Conservation (phyloP, 53 echinoderm and acorn worm species). For the Pentamera pediparva region DNA sequence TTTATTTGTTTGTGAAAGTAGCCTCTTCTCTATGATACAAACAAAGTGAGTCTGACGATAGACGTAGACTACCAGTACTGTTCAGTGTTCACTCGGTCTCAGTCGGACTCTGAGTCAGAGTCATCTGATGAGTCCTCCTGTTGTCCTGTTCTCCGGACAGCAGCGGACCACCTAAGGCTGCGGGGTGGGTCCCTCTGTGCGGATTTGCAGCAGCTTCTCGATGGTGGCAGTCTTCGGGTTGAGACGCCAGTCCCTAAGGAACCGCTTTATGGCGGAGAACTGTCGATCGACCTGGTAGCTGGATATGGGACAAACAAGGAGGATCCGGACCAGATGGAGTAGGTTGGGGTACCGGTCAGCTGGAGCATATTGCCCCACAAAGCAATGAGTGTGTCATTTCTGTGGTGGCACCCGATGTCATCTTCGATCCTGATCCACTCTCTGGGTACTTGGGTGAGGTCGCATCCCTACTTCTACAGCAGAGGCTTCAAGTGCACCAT, state of each 20-base stretch:
- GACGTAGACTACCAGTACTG: too few relatives aligned
- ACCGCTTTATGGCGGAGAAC: conserved; percentile 43
- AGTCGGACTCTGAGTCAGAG: neutral
- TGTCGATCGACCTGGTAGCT: conserved; percentile 44
- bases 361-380: neutral
- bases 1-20: too few relatives aligned
- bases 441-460: neutral
- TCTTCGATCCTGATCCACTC: neutral
- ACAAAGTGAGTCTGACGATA: too few relatives aligned
- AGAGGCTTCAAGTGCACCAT: conserved; percentile 14
- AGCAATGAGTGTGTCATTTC: neutral
- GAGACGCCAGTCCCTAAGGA: conserved; percentile 43
- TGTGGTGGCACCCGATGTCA: neutral
- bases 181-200: conserved; percentile 24
- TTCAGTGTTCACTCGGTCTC: too few relatives aligned
- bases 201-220: conserved; percentile 35
- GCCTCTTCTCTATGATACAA: too few relatives aligned
- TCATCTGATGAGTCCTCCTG: neutral
- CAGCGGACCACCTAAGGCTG: conserved; percentile 17
- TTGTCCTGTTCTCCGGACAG: neutral
- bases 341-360: conserved; percentile 44
- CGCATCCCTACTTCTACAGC: conserved; percentile 11
- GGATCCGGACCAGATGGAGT: conserved; percentile 23
- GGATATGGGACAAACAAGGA: conserved; percentile 38
- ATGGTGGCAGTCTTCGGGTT: conserved; percentile 24